Base-by-base conservation (phyloP, 1,140 invertebrate species). In the Hycleus cichorii region DNA sequence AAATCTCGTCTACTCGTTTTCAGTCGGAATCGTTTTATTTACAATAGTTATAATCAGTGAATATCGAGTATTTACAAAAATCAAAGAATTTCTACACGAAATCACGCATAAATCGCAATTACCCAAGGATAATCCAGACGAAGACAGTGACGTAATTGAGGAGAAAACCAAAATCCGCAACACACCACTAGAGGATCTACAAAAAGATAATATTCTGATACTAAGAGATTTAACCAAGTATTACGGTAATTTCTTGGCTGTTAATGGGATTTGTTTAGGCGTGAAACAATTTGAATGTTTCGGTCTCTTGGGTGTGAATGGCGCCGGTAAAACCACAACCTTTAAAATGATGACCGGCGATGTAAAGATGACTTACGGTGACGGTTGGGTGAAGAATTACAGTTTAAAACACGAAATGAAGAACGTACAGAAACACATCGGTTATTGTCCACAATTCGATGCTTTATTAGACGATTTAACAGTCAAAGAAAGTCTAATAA, bases 301-400 rank as follows among this genome's bases (percentile, higher is more conserved):
- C 73, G 93, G 92, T 3, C 75, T 96, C 39, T 76, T 96, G 24
- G 93, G 93, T n/a, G 81, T 89, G 3, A 93, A 93, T 74, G 90
- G 89, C 11, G 65, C 67, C 24, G 78, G 78, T 58, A 88, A 91
- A 75, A 92, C 90, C 4, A 88, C 87, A 1, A 90, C 88, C 1
- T 93, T 94, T 67, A 86, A 88, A 72, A 91, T 93, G 87, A 73
- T 93, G 55, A 94, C 91, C 3, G 93, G 93, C 11, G 88, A 90
- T 69, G 77, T 83, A 24, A 71, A 68, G 11, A 80, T 82, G 7
- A 60, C 63, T 1, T 60, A 49, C 39, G 67, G 67, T 18, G 62
- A 65, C 49, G 65, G 57, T 32, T 69, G 60, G 59, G 59, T 69
- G 1, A 58, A 64, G 24, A 62, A 80, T 3, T 67, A 76, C 39